phyloP scores from a whole-genome alignment of 2,113 vertebrate genomes.

The Rhabdomys dilectus region DNA sequence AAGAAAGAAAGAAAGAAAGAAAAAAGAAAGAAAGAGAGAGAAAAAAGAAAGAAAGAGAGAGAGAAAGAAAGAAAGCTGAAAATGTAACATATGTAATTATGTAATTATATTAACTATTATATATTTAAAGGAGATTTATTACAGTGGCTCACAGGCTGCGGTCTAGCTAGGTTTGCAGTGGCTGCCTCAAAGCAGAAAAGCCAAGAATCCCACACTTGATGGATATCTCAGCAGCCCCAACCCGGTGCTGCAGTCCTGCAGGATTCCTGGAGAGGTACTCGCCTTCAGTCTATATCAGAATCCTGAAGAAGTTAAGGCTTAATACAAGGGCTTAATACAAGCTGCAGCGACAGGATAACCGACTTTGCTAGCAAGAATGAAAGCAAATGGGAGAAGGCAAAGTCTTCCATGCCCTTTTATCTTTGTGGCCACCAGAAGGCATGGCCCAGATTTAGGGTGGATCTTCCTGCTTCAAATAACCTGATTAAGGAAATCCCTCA shows the following conservation, averaged over 20 bases:
- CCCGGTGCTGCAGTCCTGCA: background rate
- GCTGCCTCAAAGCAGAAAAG: background rate
- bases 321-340: background rate
- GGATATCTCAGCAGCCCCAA: background rate
- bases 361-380: background rate
- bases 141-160: background rate
- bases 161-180: background rate
- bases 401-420: background rate
- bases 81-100: background rate
- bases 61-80: too few species aligned
- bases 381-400: background rate
- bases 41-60: too few species aligned
- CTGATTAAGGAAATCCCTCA: background rate
- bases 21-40: rapidly evolving
- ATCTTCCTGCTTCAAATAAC: background rate
- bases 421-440: background rate
- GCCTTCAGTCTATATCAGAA: background rate
- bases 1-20: too few species aligned
- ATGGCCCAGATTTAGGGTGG: background rate
- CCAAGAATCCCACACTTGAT: background rate
- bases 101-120: background rate
- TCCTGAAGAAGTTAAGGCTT: background rate
- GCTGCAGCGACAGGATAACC: background rate
- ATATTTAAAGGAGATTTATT: background rate
- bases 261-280: background rate